A percentile compares a stretch with the other conserved stretches of the same genome.
phyloP scores from a whole-genome alignment of 2,888 invertebrate genomes.

The Drosophila macrothrix region DNA sequence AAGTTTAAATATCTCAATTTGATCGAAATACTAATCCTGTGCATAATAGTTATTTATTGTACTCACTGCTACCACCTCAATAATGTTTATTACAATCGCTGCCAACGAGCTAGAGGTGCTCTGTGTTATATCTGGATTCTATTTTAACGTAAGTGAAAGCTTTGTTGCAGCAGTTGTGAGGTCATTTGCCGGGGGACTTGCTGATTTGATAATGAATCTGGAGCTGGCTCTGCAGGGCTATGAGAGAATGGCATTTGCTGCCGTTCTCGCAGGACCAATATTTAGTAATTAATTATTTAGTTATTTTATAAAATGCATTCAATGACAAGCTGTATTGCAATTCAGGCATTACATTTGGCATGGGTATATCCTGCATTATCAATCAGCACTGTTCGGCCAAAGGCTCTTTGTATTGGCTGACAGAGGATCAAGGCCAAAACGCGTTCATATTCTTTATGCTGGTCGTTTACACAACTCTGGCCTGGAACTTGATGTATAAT shows the following conservation, averaged over 20 bases:
- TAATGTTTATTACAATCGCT: slow-evolving; percentile 35
- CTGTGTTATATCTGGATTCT: slow-evolving; percentile 34
- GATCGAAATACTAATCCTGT: no score
- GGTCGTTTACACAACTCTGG: slow-evolving; percentile 15
- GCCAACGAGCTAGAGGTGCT: slow-evolving; percentile 53
- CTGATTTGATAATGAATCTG: slow-evolving; percentile 50
- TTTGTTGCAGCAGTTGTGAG: slow-evolving; percentile 42
- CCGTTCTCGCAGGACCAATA: slow-evolving; percentile 39
- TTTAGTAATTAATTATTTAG: slow-evolving; percentile 36
- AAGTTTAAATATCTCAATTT: background rate
- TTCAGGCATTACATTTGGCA: slow-evolving; percentile 44
- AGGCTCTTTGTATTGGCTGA: slow-evolving; percentile 31
- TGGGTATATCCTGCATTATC: slow-evolving; percentile 25
- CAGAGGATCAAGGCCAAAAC: slow-evolving; percentile 42
- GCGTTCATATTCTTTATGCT: slow-evolving; percentile 34
- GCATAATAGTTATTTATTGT: slow-evolving; percentile 30
- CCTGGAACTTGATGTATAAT: slow-evolving; percentile 38
- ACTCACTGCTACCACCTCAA: slow-evolving; percentile 25
- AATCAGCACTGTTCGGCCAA: slow-evolving; percentile 5
- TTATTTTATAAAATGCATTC: background rate
- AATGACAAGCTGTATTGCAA: background rate
- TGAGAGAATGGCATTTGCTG: slow-evolving; percentile 59
- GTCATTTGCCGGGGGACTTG: slow-evolving; percentile 28
- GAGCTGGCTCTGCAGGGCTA: slow-evolving; percentile 53
- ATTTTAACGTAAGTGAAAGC: slow-evolving; percentile 37